Evolutionary conservation across 2,113 vertebrate genomes (phyloP), one percentile per base, ranked within the genome.

Genomic region (Notarius quadriscutis): DNA sequence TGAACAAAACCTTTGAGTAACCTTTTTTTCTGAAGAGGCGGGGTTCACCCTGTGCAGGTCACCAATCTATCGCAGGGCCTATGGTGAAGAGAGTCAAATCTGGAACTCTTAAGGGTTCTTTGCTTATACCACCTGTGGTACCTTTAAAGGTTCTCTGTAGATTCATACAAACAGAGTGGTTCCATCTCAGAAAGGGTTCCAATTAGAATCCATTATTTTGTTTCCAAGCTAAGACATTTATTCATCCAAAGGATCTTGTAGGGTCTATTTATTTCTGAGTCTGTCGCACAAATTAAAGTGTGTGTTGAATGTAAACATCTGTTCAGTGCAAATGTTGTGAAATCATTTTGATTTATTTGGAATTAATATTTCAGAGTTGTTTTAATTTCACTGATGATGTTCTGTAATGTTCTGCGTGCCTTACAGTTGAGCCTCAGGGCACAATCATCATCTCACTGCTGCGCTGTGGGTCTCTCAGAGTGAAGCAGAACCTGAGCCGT

Each of bases 301-400:
- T 80, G 25, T 27, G 50, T 57, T 57, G 53, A 27, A 57, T 27
- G 2, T 58, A 80, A 80, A 57, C 51, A 78, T 78, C 75, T 53
- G 50, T 27, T 79, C n/a, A 55, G 50, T 57, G 15, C 55, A n/a
- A 78, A 78, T 78, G 75, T 58, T 58, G 78, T 58, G 27, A 81
- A 58, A 81, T 81, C 15, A 58, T 60, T 81, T 20, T 11, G 55
- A 81, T 81, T 81, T 60, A 81, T 81, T 81, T 81, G 7, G 27
- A 41, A 34, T 25, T 5, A 81, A 81, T 60, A 62, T 62, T 41
- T 60, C 2, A 41, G 9, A 22, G 79, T 22, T 41, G 57, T 60
- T 81, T 60, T 20, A 41, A 81, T 60, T 30, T 30, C 1, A 34
- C 55, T 81, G 55, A 60, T 81, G 79, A 81, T 81, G 79, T 22